These are phyloP conservation scores for Labia minor DNA, from an alignment of 2,888 invertebrate genomes.

Conservation along the genomic window DNA sequence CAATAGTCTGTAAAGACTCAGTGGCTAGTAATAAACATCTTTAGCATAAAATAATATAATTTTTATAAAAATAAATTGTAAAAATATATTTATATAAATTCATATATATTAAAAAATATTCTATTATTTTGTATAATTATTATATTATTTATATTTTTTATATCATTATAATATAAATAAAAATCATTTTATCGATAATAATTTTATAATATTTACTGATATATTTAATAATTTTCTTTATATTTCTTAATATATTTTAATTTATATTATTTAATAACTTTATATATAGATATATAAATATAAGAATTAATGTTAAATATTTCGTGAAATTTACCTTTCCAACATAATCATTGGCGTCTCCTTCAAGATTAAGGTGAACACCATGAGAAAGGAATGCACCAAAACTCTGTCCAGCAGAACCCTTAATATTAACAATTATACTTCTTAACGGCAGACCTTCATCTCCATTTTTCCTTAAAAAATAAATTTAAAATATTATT, in stretches of 20 bases:
- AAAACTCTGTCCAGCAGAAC: conserved; percentile 98
- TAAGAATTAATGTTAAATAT: neutral
- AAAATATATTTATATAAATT: too few species aligned
- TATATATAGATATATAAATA: too few species aligned
- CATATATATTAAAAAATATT: too few species aligned
- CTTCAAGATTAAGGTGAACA: conserved; percentile 79
- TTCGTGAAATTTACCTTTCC: conserved; percentile 50
- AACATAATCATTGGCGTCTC: conserved; percentile 98
- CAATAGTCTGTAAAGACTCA: too few species aligned
- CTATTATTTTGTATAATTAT: too few species aligned
- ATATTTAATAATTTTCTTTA: neutral
- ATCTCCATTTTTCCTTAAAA: conserved; percentile 70
- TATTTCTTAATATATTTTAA: too few species aligned
- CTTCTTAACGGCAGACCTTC: conserved; percentile 70
- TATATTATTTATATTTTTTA: too few species aligned
- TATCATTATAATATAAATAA: conserved; percentile 8
- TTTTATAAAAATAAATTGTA: too few species aligned
- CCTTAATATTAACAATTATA: conserved; percentile 71
- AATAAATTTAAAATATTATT: conserved; percentile 21
- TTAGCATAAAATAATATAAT: too few species aligned
- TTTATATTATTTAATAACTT: too few species aligned
- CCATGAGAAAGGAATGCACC: conserved; percentile 93
- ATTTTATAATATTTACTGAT: conserved; percentile 1
- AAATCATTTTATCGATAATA: neutral
- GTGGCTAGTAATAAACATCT: too few species aligned